Evolutionary conservation across 2,888 invertebrate species (phyloP), one percentile per base, ranked within the genome.

Genomic region (Archaeoteleia sp.): DNA sequence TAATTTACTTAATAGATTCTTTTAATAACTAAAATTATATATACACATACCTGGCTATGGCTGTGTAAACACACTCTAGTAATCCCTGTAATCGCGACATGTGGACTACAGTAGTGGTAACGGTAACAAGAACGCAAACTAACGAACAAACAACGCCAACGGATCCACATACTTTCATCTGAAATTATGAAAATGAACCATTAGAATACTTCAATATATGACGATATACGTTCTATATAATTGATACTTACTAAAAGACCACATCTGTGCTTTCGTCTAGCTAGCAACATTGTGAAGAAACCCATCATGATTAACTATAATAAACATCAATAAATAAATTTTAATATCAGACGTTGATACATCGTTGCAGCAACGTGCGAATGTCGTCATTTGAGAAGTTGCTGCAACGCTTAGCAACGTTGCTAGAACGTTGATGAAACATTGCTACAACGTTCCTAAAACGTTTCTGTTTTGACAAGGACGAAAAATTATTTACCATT

Each of bases 41-140:
- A n/a, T n/a, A n/a, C n/a, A n/a, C 65, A 57, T 74, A 85, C 85
- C 80, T 84, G n/a, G 85, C 85, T 66, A 75, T 75, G 7, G 75
- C 78, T 1, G 94, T 94, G 84, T 95, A 95, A 77, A 94, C 93
- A 79, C 96, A 96, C 83, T 95, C 94, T 70, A 93, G 89, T 8
- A 96, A 86, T 0, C 94, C 94, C 86, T 96, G 95, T 35, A 96
- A 86, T 67, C 95, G 91, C 84, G 81, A 89, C 95, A 96, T 95
- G 85, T 96, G 96, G 74, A 95, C 92, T 25, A 96, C 95, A 0
- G 95, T 95, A 0, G 95, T 96, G 1, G 95, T 95, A 42, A 96
- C 94, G 12, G 94, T 94, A 51, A 96, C 95, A 46, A 95, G 87
- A 15, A 95, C 94, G 81, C 95, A 95, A 0, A 95, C 93, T 60